phyloP scores from a whole-genome alignment of 1,140 invertebrate species.

The Linepithema humile region DNA sequence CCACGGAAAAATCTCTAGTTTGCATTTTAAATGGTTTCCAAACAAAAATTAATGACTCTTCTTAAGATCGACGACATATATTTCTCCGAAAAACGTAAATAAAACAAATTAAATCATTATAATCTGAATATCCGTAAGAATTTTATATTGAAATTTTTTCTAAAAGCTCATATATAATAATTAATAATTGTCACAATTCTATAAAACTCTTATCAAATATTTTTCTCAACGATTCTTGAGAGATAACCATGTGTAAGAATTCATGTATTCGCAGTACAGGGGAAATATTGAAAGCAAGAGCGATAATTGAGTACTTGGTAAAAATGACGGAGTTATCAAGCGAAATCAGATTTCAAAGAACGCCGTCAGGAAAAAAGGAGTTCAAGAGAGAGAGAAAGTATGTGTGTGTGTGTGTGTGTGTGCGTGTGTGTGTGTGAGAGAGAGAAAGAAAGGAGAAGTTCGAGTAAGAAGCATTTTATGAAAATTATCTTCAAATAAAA shows the following conservation, averaged over 20 bases:
- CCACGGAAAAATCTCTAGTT: background rate
- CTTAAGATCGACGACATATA: too few relatives aligned
- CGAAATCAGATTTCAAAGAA: conserved; percentile 22
- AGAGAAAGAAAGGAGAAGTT: background rate
- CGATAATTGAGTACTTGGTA: conserved; percentile 5
- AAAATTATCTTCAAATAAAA: conserved; percentile 82
- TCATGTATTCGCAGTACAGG: background rate
- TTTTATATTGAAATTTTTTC: too few relatives aligned
- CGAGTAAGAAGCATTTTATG: conserved; percentile 75
- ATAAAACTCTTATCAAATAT: too few relatives aligned
- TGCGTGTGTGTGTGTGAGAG: too few relatives aligned
- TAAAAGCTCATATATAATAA: too few relatives aligned
- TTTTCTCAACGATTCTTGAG: background rate
- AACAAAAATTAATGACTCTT: too few relatives aligned
- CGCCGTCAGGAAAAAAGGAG: background rate
- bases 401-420: too few relatives aligned
- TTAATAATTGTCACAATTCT: too few relatives aligned
- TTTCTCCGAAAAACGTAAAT: too few relatives aligned
- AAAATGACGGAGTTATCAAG: conserved; percentile 44
- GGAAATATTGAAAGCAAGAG: background rate
- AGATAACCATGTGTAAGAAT: conserved; percentile 4
- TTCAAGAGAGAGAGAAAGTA: background rate
- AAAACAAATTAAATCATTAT: too few relatives aligned
- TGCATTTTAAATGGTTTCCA: background rate
- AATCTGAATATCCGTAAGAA: too few relatives aligned